Conservation (phyloP, 1,140 invertebrate genomes). For the Heliconius congener region DNA sequence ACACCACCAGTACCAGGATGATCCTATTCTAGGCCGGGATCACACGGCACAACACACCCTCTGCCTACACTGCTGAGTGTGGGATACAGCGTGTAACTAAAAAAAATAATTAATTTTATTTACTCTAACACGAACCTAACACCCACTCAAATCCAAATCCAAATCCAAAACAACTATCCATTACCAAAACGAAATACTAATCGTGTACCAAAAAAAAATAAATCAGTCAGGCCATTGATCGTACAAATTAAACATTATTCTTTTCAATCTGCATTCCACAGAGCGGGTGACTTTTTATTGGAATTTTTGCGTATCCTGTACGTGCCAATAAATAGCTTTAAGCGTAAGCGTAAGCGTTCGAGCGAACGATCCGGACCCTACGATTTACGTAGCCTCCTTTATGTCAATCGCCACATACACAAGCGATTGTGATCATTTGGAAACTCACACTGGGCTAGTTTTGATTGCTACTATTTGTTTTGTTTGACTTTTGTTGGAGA, state of each 20-base stretch:
- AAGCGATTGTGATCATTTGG: slow-evolving; percentile 5
- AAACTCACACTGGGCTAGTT: slow-evolving; percentile 7
- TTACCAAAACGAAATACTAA: slow-evolving; percentile 41
- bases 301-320: slow-evolving; percentile 77
- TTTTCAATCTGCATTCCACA: slow-evolving; percentile 66
- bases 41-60: too few relatives aligned
- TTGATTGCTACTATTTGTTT: neutral
- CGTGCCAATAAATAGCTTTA: slow-evolving; percentile 77
- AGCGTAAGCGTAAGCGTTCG: slow-evolving; percentile 47
- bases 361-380: slow-evolving; percentile 53
- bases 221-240: slow-evolving; percentile 59
- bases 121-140: neutral
- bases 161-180: slow-evolving; percentile 22
- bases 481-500: neutral
- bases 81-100: too few relatives aligned
- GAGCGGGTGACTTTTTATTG: slow-evolving; percentile 66
- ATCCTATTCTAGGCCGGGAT: too few relatives aligned
- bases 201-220: slow-evolving; percentile 36
- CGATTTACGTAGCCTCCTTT: slow-evolving; percentile 63
- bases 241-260: slow-evolving; percentile 79
- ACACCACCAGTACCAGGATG: too few relatives aligned
- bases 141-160: too few relatives aligned
- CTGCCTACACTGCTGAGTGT: too few relatives aligned
- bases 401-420: slow-evolving; percentile 63
- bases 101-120: too few relatives aligned